Conservation (phyloP, 2,113 vertebrate species). For the Mesitornis unicolor region DNA sequence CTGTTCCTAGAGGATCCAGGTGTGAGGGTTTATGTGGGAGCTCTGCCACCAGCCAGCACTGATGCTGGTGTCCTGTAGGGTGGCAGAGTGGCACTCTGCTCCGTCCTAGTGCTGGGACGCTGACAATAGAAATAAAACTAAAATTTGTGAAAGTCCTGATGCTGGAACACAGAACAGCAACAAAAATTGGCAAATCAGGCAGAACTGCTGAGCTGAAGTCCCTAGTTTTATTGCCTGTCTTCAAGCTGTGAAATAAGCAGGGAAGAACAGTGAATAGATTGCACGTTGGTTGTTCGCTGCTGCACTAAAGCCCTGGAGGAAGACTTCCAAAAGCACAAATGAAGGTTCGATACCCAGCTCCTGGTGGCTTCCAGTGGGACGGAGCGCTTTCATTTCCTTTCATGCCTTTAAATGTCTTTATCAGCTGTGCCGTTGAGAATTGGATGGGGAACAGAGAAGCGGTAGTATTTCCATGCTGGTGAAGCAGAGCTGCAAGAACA, state of each 20-base stretch:
- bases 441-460: neutral
- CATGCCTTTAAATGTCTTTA: neutral
- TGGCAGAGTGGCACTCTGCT: neutral
- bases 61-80: neutral
- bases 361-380: neutral
- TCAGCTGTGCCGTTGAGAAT: neutral
- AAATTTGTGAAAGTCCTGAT: neutral
- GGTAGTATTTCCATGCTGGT: neutral
- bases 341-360: neutral
- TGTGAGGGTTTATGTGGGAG: neutral
- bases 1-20: neutral
- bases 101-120: neutral
- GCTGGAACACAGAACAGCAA: neutral
- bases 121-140: neutral
- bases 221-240: neutral
- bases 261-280: neutral
- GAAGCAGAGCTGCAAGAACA: neutral
- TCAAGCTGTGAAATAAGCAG: constrained; percentile 7
- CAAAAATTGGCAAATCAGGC: neutral
- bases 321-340: neutral
- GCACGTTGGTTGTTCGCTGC: neutral
- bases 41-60: neutral
- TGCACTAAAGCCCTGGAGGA: neutral
- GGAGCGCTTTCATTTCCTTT: neutral
- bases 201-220: neutral